phyloP scores from a whole-genome alignment of 2,797 vertebrate genomes.

The Onychomys arenicola region DNA sequence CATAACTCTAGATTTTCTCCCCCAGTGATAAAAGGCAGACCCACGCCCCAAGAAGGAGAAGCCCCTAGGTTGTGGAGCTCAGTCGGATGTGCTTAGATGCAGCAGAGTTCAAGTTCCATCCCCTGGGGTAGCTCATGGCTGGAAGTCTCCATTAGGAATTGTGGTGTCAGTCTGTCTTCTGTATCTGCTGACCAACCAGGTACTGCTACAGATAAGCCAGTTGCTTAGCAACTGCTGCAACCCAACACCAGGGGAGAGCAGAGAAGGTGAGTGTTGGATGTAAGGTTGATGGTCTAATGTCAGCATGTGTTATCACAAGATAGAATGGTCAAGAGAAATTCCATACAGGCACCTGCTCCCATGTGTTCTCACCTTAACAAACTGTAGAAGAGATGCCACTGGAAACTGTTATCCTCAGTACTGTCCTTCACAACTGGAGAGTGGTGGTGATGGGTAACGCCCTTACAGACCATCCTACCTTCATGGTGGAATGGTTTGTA shows the following conservation, averaged over 20 bases:
- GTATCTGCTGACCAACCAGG: background rate
- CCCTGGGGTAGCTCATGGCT: background rate
- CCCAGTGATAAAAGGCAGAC: background rate
- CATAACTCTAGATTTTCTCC: background rate
- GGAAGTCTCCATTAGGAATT: background rate
- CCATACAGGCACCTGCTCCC: background rate
- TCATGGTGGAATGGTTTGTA: background rate
- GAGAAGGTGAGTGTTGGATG: background rate
- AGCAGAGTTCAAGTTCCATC: conserved; percentile 32
- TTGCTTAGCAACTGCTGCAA: conserved; percentile 62
- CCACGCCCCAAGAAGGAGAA: background rate
- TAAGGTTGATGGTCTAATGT: background rate
- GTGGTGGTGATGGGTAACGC: background rate
- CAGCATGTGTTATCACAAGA: background rate
- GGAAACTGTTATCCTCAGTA: background rate
- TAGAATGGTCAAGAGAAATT: background rate
- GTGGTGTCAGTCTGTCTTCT: background rate
- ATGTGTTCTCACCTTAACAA: background rate
- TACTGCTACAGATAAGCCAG: background rate
- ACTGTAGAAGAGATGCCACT: background rate
- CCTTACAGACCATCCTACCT: background rate
- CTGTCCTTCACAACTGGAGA: background rate
- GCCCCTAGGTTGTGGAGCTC: background rate
- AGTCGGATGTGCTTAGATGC: background rate
- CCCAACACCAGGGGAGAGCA: background rate